Base-by-base conservation (phyloP, 2,888 invertebrate species). In the Drosophila silvestris region DNA sequence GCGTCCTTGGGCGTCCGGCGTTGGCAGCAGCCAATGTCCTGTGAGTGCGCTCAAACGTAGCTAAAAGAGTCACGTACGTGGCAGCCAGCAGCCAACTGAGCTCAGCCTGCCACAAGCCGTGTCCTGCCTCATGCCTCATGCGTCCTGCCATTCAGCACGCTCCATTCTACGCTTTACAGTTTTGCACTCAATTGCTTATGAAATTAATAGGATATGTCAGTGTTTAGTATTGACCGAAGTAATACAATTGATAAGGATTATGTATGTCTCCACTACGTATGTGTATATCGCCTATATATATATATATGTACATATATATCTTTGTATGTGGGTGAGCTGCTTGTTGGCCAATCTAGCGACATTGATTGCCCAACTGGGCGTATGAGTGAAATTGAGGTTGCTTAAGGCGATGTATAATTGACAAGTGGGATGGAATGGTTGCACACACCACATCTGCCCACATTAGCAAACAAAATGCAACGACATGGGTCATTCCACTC, bases 161-260 rank as follows among this genome's bases (percentile, higher is more conserved):
- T 56, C 67, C 65, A 75, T 69, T 57, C 65, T 81, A 76, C 77
- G 87, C 89, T 88, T 88, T 87, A 87, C 87, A 87, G 87, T 89
- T 87, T 89, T 88, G 90, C 87, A 90, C 85, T 90, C 88, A 89
- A 89, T 89, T 90, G 88, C 88, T 89, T 90, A 89, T 89, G 90
- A 89, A 88, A 90, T 90, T 89, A 89, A 89, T 89, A 88, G 90
- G 88, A 89, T 89, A 82, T 89, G 88, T 90, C 88, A 88, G 90
- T 89, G 90, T 88, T 85, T 89, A 82, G 88, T 90, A 89, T 89
- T 89, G 88, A 89, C 88, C 88, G 88, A 89, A 89, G 89, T 90
- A 89, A 89, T 89, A 90, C 88, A 88, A 90, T 90, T 90, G 90
- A 90, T 89, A 89, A 89, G 88, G 89, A 90, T 90, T 90, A 86